phyloP scores from a whole-genome alignment of 2,113 vertebrate species.

The Chamaea fasciata region DNA sequence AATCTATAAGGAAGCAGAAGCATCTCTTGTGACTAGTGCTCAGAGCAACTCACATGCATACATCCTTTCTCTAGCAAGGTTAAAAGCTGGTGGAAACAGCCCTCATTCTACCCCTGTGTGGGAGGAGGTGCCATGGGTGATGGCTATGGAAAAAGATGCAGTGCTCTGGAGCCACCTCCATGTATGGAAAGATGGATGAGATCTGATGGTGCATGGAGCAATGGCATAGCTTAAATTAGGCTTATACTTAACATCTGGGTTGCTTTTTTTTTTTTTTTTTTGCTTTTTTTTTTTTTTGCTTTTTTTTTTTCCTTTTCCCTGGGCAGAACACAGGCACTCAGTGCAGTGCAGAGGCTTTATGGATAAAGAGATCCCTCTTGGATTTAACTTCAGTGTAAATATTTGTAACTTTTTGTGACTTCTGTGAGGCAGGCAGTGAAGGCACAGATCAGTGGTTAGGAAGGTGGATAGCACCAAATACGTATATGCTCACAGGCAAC shows the following conservation, averaged over 20 bases:
- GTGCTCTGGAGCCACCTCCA: background rate
- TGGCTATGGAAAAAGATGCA: background rate
- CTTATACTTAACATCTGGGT: background rate
- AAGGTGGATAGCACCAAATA: background rate
- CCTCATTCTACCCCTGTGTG: background rate
- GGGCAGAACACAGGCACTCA: background rate
- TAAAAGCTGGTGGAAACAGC: background rate
- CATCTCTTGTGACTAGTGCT: background rate
- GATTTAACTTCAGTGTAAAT: background rate
- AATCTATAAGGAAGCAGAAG: background rate
- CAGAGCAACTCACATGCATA: background rate
- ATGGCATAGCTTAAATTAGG: background rate
- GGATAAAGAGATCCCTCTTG: background rate
- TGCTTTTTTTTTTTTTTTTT: too few species aligned
- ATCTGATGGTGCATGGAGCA: background rate
- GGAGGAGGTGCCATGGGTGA: background rate
- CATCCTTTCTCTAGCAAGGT: background rate
- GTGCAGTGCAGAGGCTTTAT: background rate
- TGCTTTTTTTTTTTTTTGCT: too few species aligned
- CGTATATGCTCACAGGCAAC: background rate
- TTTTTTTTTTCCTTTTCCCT: background rate
- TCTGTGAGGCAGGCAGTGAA: background rate
- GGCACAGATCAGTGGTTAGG: background rate
- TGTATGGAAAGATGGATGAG: background rate
- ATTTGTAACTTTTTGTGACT: background rate